Evolutionary conservation across 2,888 invertebrate species (phyloP), one percentile per base, ranked within the genome.

Genomic region (Tenthredo scrophulariae): DNA sequence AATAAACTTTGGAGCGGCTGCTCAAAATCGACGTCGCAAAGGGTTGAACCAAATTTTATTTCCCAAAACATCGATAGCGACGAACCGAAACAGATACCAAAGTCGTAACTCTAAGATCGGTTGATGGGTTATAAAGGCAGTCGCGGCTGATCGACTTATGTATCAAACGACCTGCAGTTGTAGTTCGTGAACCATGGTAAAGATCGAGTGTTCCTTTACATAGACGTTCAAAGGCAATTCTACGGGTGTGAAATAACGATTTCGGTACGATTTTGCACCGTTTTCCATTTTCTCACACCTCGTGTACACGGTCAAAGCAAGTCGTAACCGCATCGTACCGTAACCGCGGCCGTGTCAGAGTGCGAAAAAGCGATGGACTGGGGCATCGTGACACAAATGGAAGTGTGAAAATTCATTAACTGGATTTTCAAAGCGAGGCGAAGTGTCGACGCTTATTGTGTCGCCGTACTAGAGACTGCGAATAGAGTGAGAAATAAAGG

Each of bases 401-500:
- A n/a, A 37, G 79, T 54, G 79, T n/a, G 50, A 46, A 46, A 75
- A 79, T 54, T 79, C 79, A 79, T 79, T 37, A n/a, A 79, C n/a
- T 54, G 79, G 29, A 54, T 33, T n/a, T 22, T 46, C 46, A 26
- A 46, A 75, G 46, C n/a, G 15, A 22, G 43, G 40, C 7, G 46
- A 85, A 88, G 88, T 90, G 89, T 90, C 87, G 88, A 88, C 87
- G 88, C 89, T 89, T 89, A 89, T 90, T 89, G 89, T 90, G 86
- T 87, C 84, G 85, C 88, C 87, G 79, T 79, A 77, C 74, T 40
- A 85, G 88, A 18, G 88, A 90, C 90, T 90, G 91, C 91, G 91
- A 92, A 91, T 91, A 91, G 91, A 91, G 90, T 89, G 86, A 88
- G 88, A 89, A 89, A 89, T 89, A 89, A 89, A 91, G 43, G 74